Conservation (phyloP, 2,888 invertebrate genomes). For the Ectemnius continuus region DNA sequence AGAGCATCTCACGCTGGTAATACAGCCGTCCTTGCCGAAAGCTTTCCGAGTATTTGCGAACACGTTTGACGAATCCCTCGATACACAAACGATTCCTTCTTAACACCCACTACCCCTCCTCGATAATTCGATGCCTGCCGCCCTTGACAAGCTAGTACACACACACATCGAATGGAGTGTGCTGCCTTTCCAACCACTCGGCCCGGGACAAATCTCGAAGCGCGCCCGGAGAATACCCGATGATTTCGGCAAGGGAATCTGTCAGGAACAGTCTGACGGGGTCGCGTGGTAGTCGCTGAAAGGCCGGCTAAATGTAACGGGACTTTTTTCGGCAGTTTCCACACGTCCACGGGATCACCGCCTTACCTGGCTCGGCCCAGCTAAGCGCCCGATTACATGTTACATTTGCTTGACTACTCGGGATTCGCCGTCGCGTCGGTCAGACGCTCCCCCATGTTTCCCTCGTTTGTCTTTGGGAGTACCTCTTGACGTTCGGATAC, state of each 20-base stretch:
- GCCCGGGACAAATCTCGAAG: conserved; percentile 8
- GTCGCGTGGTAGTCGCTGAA: too few species aligned
- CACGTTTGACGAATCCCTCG: conserved; percentile 38
- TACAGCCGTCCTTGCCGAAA: conserved; percentile 17
- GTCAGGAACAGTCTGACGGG: not conserved
- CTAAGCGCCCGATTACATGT: too few species aligned
- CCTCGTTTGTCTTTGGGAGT: too few species aligned
- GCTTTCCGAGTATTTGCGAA: conserved; percentile 43
- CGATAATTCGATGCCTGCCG: conserved; percentile 40
- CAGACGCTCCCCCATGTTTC: too few species aligned
- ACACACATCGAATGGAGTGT: conserved; percentile 5
- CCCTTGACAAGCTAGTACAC: conserved; percentile 22
- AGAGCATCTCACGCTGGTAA: conserved; percentile 29
- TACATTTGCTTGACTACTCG: too few species aligned
- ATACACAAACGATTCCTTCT: conserved; percentile 24
- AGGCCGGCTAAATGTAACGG: too few species aligned
- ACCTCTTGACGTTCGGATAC: too few species aligned
- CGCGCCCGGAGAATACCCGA: conserved; percentile 15
- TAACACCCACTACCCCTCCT: conserved; percentile 17
- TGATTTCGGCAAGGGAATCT: conserved; percentile 5
- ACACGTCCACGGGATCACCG: conserved; percentile 22
- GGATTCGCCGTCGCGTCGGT: too few species aligned
- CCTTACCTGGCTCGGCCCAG: conserved; percentile 8
- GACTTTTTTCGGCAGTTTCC: too few species aligned
- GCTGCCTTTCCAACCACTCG: not conserved